phyloP scores from a whole-genome alignment of 1,140 invertebrate species.

The Pseudomyrmex dendroicus region DNA sequence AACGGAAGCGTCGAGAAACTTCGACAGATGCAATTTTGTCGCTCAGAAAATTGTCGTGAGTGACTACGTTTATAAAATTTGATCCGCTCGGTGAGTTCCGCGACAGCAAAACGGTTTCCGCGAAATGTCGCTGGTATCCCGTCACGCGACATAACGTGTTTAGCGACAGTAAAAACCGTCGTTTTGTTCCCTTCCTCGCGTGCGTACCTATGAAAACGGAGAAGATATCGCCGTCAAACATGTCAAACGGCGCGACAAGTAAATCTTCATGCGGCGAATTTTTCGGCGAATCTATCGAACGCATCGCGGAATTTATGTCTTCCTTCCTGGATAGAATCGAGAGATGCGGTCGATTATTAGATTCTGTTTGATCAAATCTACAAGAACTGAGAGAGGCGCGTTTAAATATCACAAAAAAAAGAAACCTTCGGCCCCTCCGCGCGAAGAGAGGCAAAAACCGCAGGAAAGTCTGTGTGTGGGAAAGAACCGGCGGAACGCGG shows the following conservation, averaged over 20 bases:
- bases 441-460: background rate
- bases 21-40: background rate
- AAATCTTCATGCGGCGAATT: background rate
- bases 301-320: background rate
- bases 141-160: conserved; percentile 67
- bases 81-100: conserved; percentile 4
- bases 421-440: background rate
- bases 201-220: background rate
- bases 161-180: conserved; percentile 6
- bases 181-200: conserved; percentile 16
- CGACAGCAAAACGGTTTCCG: conserved; percentile 31
- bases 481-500: conserved; percentile 33
- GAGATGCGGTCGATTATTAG: background rate
- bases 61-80: conserved; percentile 6
- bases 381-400: background rate
- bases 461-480: conserved; percentile 34
- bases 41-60: background rate
- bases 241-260: background rate
- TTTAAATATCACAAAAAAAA: conserved; percentile 16
- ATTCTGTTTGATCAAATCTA: background rate
- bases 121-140: conserved; percentile 44
- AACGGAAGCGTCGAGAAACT: background rate
- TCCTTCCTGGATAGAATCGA: background rate
- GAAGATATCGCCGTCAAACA: too few species aligned
- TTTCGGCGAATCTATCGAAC: conserved; percentile 1